Evolutionary conservation across 2,888 invertebrate species (phyloP).

Genomic region (Agrotis clavis): DNA sequence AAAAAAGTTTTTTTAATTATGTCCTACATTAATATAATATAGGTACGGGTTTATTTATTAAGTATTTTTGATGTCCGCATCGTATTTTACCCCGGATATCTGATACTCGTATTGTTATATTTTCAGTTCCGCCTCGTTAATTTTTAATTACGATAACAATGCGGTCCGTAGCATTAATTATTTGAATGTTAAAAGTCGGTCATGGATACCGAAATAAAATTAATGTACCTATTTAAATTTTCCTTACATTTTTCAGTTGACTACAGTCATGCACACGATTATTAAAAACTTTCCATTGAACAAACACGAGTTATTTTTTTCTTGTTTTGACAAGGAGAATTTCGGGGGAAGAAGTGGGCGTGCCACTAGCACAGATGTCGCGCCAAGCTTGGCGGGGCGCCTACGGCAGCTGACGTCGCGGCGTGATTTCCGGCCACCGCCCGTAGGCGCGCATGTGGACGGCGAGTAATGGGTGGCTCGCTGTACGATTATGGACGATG

Average conservation of each 20-base stretch:
- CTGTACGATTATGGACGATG: too few relatives aligned
- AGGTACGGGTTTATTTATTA: background rate
- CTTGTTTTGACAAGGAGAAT: background rate
- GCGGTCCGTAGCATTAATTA: conserved; percentile 34
- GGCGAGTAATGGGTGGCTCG: too few relatives aligned
- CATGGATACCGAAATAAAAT: conserved; percentile 16
- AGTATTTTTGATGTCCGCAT: background rate
- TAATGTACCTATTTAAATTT: background rate
- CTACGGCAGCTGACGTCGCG: too few relatives aligned
- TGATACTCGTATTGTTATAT: conserved; percentile 4
- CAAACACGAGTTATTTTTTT: too few relatives aligned
- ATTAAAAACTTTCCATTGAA: background rate
- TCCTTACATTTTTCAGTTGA: conserved; percentile 4
- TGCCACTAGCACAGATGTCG: too few relatives aligned
- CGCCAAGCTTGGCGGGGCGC: too few relatives aligned
- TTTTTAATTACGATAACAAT: conserved; percentile 30
- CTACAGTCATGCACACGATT: background rate
- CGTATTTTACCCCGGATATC: background rate
- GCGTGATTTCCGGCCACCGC: too few relatives aligned
- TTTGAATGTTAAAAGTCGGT: conserved; percentile 25
- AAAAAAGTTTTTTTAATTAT: too few relatives aligned
- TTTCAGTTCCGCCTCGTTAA: conserved; percentile 9
- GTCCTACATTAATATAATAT: too few relatives aligned
- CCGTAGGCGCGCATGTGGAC: too few relatives aligned
- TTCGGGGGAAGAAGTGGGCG: too few relatives aligned